Evolutionary conservation across 2,113 vertebrate genomes (phyloP).

Genomic region (Saccopteryx bilineata): DNA sequence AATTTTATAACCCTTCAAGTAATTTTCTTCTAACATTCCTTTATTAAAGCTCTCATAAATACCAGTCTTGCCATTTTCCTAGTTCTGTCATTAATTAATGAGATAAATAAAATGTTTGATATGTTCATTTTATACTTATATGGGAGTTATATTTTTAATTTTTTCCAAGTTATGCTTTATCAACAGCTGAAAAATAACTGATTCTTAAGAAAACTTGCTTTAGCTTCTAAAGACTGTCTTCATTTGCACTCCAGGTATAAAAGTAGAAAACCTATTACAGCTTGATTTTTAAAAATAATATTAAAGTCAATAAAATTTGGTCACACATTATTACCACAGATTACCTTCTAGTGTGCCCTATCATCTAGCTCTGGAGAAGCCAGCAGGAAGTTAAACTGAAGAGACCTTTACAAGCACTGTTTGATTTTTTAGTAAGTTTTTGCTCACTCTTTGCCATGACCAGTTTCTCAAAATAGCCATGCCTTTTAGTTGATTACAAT

Average conservation of each 20-base stretch:
- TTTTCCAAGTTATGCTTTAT: constrained; percentile 16
- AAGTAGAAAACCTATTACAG: neutral
- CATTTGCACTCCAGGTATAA: neutral
- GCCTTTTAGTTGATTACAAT: neutral
- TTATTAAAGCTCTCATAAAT: constrained; percentile 53
- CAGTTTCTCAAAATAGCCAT: neutral
- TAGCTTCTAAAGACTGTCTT: neutral
- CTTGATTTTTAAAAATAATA: neutral
- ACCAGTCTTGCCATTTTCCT: neutral
- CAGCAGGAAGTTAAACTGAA: neutral
- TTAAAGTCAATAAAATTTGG: neutral
- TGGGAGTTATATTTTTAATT: constrained; percentile 18
- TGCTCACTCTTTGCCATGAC: neutral
- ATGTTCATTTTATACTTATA: constrained; percentile 40
- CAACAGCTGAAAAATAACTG: constrained; percentile 44
- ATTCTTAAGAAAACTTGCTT: constrained; percentile 15
- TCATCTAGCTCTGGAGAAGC: neutral
- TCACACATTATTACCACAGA: neutral
- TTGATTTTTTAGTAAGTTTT: neutral
- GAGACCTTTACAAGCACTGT: neutral
- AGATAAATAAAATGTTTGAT: constrained; percentile 58
- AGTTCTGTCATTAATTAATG: constrained; percentile 43
- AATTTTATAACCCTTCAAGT: constrained; percentile 21
- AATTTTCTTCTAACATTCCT: constrained; percentile 59
- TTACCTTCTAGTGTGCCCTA: neutral